A percentile compares a stretch with the other conserved stretches of the same genome.
Conservation (phyloP, 2,113 vertebrate species). For the Dermatemys mawii region DNA sequence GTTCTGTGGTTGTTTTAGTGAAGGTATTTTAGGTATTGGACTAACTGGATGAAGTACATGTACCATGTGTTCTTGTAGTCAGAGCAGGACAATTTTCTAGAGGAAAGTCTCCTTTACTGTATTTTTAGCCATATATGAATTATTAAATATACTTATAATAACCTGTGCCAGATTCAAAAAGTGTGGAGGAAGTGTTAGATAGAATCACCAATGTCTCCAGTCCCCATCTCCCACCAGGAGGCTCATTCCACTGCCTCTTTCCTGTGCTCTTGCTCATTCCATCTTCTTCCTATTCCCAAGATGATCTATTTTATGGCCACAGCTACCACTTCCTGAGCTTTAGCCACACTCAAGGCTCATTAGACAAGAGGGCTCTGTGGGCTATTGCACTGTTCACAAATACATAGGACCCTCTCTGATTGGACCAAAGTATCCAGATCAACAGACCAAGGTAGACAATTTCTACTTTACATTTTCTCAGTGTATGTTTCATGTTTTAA, state of each 20-base stretch:
- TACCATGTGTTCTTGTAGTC: neutral
- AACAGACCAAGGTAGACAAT: neutral
- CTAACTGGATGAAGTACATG: neutral
- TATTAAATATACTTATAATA: neutral
- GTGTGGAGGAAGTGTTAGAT: neutral
- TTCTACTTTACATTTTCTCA: neutral
- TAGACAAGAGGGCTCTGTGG: neutral
- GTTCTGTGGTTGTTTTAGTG: neutral
- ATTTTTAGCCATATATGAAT: neutral
- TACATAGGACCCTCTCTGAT: neutral
- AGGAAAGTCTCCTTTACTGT: neutral
- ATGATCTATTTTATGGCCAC: neutral
- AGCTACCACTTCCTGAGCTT: neutral
- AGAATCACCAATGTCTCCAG: neutral
- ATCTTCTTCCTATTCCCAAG: neutral
- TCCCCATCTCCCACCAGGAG: neutral
- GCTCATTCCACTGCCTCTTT: neutral
- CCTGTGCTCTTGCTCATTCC: neutral
- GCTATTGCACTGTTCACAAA: neutral
- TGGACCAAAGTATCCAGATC: neutral
- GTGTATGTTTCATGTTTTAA: neutral
- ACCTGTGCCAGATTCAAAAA: neutral
- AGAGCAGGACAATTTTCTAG: neutral
- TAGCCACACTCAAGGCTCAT: neutral
- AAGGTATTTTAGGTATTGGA: neutral